phyloP scores from a whole-genome alignment of 2,888 invertebrate species.

The Acleris cristana region DNA sequence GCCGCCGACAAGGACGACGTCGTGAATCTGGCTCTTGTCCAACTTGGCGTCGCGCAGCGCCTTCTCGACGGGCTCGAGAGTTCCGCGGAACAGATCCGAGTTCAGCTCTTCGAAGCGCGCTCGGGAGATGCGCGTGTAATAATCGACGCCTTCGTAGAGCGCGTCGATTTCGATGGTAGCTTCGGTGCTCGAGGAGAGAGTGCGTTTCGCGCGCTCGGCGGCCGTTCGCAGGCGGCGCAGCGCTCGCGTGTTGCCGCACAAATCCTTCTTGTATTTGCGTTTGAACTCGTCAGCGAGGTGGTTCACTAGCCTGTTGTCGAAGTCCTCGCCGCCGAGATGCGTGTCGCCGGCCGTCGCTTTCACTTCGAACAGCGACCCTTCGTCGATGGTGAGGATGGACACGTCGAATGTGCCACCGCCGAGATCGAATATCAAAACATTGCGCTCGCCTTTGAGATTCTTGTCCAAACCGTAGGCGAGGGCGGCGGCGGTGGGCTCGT shows the following conservation, averaged over 20 bases:
- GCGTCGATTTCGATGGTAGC: conserved; percentile 88
- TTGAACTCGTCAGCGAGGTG: conserved; percentile 86
- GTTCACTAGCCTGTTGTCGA: conserved; percentile 82
- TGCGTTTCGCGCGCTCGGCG: conserved; percentile 88
- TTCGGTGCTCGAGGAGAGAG: conserved; percentile 87
- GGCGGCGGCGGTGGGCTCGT: conserved; percentile 89
- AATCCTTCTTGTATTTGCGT: conserved; percentile 85
- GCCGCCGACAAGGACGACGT: conserved; percentile 90
- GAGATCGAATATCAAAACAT: conserved; percentile 82
- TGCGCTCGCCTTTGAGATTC: conserved; percentile 82
- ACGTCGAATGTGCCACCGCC: conserved; percentile 88
- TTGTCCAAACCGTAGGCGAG: conserved; percentile 86
- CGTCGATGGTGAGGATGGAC: conserved; percentile 89
- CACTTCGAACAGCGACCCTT: conserved; percentile 88
- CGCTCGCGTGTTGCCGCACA: conserved; percentile 84
- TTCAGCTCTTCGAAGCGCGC: conserved; percentile 89
- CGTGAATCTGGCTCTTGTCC: conserved; percentile 87
- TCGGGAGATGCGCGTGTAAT: conserved; percentile 85
- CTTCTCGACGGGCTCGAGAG: conserved; percentile 88
- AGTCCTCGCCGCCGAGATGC: conserved; percentile 89
- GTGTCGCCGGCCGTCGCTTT: conserved; percentile 91
- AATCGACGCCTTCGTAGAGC: conserved; percentile 86
- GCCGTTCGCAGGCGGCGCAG: conserved; percentile 86
- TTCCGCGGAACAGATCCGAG: conserved; percentile 86
- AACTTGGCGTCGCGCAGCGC: conserved; percentile 88